These are phyloP conservation scores for Sciurus niger DNA, from an alignment of 2,113 vertebrate genomes.

Conservation along the genomic window DNA sequence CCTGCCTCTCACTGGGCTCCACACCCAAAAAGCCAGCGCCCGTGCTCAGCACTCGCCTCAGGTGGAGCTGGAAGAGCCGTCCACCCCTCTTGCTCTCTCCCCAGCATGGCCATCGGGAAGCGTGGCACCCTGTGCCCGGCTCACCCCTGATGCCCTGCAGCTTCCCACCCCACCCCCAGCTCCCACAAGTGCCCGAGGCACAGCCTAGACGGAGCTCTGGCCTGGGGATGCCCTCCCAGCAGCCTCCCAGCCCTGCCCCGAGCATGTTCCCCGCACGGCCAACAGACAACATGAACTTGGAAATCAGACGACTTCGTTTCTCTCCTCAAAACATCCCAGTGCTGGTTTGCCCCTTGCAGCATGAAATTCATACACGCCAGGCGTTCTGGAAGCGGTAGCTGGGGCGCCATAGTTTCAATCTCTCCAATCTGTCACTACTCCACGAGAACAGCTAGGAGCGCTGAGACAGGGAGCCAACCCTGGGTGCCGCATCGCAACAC, in stretches of 20 bases:
- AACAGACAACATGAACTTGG: fast-evolving
- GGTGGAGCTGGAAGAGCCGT: fast-evolving
- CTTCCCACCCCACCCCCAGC: too few species aligned
- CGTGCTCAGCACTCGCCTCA: neutral
- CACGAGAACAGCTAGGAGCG: too few species aligned
- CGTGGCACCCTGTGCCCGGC: too few species aligned
- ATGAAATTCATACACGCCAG: too few species aligned
- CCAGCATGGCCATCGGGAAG: neutral
- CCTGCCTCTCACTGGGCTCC: neutral
- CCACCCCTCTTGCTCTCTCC: too few species aligned
- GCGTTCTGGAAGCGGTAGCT: neutral
- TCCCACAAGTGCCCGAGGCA: too few species aligned
- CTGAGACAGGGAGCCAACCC: fast-evolving
- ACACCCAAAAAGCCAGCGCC: too few species aligned
- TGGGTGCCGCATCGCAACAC: neutral
- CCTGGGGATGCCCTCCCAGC: neutral
- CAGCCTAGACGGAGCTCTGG: fast-evolving
- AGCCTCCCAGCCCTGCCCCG: fast-evolving
- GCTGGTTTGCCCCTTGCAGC: too few species aligned
- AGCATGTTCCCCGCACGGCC: neutral
- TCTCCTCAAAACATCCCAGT: neutral
- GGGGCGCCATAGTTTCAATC: neutral
- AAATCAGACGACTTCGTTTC: neutral
- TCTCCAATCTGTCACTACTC: too few species aligned
- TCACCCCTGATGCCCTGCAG: too few species aligned